These are phyloP conservation scores for Pagrus major DNA, from an alignment of 2,113 vertebrate genomes.

Conservation along the genomic window DNA sequence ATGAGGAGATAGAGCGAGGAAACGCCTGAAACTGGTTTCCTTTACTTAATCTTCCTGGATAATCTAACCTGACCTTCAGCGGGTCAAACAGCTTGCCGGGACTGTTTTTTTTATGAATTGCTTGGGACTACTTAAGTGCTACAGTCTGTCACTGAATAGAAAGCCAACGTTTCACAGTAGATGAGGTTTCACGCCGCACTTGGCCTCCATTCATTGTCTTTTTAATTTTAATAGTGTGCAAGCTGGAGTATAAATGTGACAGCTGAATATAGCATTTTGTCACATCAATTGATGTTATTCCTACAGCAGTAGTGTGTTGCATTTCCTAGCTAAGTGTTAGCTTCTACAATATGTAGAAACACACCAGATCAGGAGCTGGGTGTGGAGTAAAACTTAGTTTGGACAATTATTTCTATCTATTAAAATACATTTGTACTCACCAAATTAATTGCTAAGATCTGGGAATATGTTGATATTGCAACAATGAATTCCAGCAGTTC, in stretches of 20 bases:
- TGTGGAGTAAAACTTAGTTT: neutral
- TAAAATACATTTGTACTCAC: neutral
- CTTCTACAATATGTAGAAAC: neutral
- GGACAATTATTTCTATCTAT: neutral
- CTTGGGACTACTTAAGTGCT: constrained; percentile 11
- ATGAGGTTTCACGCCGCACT: constrained; percentile 10
- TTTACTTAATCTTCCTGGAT: constrained; percentile 51
- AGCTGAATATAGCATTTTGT: neutral
- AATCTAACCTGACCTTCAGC: constrained; percentile 51
- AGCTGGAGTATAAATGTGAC: neutral
- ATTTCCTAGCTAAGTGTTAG: neutral
- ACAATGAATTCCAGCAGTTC: too few relatives aligned
- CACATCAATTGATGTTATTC: neutral
- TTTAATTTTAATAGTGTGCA: neutral
- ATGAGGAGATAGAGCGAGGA: constrained; percentile 19
- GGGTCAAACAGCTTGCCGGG: constrained; percentile 7
- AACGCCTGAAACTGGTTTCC: constrained; percentile 52
- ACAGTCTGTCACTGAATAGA: neutral
- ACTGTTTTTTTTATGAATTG: constrained; percentile 1
- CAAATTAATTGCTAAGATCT: neutral
- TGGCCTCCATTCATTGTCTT: neutral
- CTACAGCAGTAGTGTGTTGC: neutral
- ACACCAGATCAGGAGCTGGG: neutral
- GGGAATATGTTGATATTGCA: neutral
- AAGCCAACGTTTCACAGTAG: constrained; percentile 9